A percentile compares a stretch with the other conserved stretches of the same genome.
Conservation (phyloP, 2,888 invertebrate genomes). For the Ichneumon xanthorius region DNA sequence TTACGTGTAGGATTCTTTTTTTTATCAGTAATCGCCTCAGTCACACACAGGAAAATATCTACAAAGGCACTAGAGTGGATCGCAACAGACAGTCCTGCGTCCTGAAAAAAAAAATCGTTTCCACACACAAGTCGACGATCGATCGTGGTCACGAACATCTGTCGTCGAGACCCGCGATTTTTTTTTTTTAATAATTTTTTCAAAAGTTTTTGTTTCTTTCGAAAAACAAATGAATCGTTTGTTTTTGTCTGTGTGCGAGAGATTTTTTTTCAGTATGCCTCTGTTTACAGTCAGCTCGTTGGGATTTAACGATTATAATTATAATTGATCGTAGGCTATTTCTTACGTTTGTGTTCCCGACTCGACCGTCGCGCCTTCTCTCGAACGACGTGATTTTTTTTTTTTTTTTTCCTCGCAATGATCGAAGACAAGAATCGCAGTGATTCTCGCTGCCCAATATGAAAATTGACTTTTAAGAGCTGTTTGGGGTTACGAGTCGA, state of each 20-base stretch:
- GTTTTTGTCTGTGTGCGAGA: conserved; percentile 18
- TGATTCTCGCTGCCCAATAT: conserved; percentile 33
- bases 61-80: conserved; percentile 82
- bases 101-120: conserved; percentile 45
- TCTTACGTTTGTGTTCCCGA: conserved; percentile 50
- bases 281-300: conserved; percentile 18
- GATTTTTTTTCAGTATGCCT: conserved; percentile 19
- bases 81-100: conserved; percentile 71
- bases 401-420: conserved; percentile 8
- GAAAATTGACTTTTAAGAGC: conserved; percentile 58
- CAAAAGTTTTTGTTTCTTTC: conserved; percentile 16
- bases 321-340: conserved; percentile 55
- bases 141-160: background rate
- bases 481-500: conserved; percentile 42
- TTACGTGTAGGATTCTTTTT: conserved; percentile 38
- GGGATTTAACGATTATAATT: conserved; percentile 35
- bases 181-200: background rate
- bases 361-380: conserved; percentile 34
- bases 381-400: conserved; percentile 32
- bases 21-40: conserved; percentile 65
- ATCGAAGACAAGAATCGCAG: conserved; percentile 25
- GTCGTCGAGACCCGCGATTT: conserved; percentile 23
- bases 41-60: conserved; percentile 76
- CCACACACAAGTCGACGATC: background rate
- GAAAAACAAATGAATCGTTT: background rate